Evolutionary conservation across 2,113 vertebrate species (phyloP).

Genomic region (Phyllostomus hastatus): DNA sequence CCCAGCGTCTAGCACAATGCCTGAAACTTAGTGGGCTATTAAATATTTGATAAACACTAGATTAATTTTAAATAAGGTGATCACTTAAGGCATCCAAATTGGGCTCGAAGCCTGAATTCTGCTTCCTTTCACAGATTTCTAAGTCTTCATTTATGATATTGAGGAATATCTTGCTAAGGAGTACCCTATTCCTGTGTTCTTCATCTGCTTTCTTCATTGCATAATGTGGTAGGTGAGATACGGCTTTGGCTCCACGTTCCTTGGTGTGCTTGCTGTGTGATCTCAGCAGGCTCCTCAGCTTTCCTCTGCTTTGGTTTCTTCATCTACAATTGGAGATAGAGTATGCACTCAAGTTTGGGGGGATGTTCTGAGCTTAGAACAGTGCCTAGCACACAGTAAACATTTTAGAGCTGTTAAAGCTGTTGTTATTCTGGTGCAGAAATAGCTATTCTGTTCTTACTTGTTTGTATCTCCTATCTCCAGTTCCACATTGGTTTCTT

Average conservation of each 20-base stretch:
- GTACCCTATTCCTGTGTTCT: background rate
- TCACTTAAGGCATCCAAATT: background rate
- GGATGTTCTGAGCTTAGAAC: background rate
- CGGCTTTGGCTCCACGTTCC: background rate
- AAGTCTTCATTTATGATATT: background rate
- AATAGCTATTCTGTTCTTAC: background rate
- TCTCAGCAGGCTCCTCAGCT: background rate
- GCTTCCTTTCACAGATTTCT: background rate
- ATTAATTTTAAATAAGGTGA: conserved; percentile 1
- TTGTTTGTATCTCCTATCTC: background rate
- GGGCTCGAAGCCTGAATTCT: background rate
- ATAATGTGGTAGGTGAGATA: background rate
- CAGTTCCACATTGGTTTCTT: background rate
- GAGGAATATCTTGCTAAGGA: background rate
- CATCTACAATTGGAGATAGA: background rate
- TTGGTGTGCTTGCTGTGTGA: background rate
- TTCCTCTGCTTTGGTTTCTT: background rate
- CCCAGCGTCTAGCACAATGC: background rate
- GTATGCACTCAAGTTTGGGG: background rate
- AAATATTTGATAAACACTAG: background rate
- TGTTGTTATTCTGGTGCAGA: no score
- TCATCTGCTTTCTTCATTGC: background rate
- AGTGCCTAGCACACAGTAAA: background rate
- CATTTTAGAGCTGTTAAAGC: background rate
- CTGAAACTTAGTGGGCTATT: background rate